These are phyloP conservation scores for Morpho deidamia DNA, from an alignment of 2,888 invertebrate genomes.

Conservation along the genomic window DNA sequence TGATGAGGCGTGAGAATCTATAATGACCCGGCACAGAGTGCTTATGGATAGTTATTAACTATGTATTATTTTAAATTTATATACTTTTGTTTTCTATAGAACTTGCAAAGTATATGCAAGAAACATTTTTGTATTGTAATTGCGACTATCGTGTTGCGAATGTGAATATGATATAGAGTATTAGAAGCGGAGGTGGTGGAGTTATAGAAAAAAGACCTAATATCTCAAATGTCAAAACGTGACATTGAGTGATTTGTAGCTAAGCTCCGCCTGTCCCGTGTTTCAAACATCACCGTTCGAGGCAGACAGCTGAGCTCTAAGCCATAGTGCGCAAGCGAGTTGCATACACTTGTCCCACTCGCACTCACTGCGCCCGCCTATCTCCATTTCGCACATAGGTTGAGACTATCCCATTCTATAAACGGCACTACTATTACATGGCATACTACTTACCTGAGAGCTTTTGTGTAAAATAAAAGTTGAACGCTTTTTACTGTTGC, in stretches of 20 bases:
- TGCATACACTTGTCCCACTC: conserved; percentile 61
- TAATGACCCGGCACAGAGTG: conserved; percentile 42
- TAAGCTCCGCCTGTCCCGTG: conserved; percentile 80
- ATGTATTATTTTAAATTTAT: background rate
- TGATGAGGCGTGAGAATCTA: conserved; percentile 57
- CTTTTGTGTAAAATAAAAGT: conserved; percentile 76
- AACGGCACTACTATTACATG: conserved; percentile 63
- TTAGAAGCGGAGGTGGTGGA: conserved; percentile 61
- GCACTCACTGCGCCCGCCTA: conserved; percentile 39
- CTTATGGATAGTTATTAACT: conserved; percentile 18
- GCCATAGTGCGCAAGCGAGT: conserved; percentile 62
- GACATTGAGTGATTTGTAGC: conserved; percentile 80
- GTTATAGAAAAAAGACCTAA: conserved; percentile 78
- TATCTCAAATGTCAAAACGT: conserved; percentile 80
- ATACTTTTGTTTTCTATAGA: too few relatives aligned
- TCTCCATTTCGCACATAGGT: conserved; percentile 52
- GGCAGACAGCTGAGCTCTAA: conserved; percentile 76
- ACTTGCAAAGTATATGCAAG: too few relatives aligned
- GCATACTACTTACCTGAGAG: conserved; percentile 74
- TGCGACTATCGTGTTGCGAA: conserved; percentile 1
- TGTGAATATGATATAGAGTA: conserved; percentile 11
- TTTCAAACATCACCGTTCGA: conserved; percentile 78
- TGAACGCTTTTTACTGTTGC: conserved; percentile 69
- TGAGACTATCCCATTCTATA: conserved; percentile 70
- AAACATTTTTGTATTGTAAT: too few relatives aligned